A percentile compares a stretch with the other conserved stretches of the same genome.
Evolutionary conservation across 2,113 vertebrate genomes (phyloP).

Genomic region (Craseonycteris thonglongyai): DNA sequence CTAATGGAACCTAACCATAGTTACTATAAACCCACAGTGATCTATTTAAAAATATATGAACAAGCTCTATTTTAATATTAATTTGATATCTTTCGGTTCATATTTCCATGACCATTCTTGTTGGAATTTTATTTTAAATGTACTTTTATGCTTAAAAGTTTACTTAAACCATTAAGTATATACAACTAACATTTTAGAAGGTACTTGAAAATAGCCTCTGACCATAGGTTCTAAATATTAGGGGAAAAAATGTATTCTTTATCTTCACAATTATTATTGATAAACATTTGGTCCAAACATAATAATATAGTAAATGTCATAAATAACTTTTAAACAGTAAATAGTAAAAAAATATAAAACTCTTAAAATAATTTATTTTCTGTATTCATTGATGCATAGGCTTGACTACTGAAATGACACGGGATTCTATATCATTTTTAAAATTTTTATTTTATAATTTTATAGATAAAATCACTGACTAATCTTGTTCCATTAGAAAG

Average conservation of each 20-base stretch:
- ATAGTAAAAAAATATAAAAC: background rate
- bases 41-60: background rate
- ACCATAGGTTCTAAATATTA: background rate
- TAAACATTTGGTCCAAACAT: background rate
- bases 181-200: background rate
- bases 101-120: background rate
- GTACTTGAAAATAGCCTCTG: background rate
- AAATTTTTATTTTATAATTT: background rate
- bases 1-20: background rate
- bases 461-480: background rate
- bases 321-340: background rate
- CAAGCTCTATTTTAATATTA: background rate
- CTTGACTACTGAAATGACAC: background rate
- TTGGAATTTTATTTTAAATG: background rate
- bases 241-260: background rate
- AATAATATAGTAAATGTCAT: background rate
- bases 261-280: background rate
- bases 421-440: background rate
- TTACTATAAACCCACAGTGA: background rate
- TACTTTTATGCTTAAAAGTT: background rate
- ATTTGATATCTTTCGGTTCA: background rate
- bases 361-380: background rate
- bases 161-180: background rate
- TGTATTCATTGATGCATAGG: background rate
- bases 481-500: background rate